These are phyloP conservation scores for Stegana nigrithorax DNA, from an alignment of 2,888 invertebrate species.

Conservation along the genomic window DNA sequence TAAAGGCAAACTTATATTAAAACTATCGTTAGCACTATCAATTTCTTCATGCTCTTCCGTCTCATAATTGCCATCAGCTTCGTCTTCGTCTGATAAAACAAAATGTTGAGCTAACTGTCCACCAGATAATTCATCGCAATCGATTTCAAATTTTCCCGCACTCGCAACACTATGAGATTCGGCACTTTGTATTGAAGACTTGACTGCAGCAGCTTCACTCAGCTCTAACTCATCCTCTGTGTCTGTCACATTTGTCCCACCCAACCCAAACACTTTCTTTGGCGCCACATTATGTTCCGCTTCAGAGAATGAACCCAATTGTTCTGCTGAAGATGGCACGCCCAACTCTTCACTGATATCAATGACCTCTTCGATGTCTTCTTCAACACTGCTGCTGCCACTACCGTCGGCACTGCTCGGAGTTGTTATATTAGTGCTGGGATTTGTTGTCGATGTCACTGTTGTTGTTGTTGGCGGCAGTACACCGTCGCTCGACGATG, in stretches of 20 bases:
- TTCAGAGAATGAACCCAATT: constrained; percentile 28
- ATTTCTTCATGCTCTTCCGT: constrained; percentile 22
- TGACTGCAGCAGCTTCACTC: not conserved
- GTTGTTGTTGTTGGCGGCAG: constrained; percentile 38
- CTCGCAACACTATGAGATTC: constrained; percentile 33
- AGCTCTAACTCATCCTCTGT: not conserved
- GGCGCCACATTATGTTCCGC: constrained; percentile 33
- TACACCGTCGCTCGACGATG: constrained; percentile 28
- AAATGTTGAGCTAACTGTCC: constrained; percentile 66
- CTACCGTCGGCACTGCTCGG: constrained; percentile 16
- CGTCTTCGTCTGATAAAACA: constrained; percentile 52
- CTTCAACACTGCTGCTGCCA: constrained; percentile 64
- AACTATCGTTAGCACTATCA: constrained; percentile 43
- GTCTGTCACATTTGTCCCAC: not conserved
- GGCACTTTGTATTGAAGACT: constrained; percentile 40
- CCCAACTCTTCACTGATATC: constrained; percentile 59
- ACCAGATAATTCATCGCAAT: constrained; percentile 65
- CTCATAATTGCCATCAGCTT: constrained; percentile 33
- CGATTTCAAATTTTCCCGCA: constrained; percentile 59
- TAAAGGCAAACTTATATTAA: constrained; percentile 49
- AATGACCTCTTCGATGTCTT: constrained; percentile 67
- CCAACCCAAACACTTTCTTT: constrained; percentile 11
- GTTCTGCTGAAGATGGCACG: not conserved
- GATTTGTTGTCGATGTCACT: constrained; percentile 28
- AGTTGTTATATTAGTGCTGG: constrained; percentile 28